Evolutionary conservation across 1,140 invertebrate species (phyloP).

Genomic region (Trinorchestia longiramus): DNA sequence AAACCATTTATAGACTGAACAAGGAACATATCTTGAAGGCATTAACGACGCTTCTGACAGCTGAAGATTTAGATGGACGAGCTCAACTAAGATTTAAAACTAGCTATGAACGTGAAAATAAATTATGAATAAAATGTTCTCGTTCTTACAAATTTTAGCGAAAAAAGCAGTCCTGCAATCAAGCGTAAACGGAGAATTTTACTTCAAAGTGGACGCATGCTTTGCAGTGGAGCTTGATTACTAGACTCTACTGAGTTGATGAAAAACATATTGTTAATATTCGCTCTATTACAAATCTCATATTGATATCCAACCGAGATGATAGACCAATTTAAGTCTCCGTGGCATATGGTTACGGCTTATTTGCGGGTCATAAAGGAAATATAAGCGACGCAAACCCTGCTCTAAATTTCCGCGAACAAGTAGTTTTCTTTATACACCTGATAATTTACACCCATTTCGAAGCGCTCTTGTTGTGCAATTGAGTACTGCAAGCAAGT

Average conservation of each 20-base stretch:
- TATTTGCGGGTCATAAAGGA: neutral
- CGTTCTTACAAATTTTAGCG: neutral
- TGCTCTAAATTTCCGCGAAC: neutral
- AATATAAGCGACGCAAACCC: neutral
- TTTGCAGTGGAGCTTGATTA: neutral
- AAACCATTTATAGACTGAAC: neutral
- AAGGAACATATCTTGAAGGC: neutral
- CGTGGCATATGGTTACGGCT: neutral
- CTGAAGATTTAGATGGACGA: neutral
- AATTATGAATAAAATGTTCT: neutral
- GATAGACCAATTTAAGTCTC: neutral
- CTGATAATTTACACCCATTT: conserved; percentile 1
- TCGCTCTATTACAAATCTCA: neutral
- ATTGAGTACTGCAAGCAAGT: neutral
- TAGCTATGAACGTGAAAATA: neutral
- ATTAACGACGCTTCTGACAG: neutral
- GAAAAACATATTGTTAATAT: neutral
- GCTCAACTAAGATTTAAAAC: neutral
- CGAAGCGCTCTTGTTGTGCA: neutral
- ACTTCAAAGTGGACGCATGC: neutral
- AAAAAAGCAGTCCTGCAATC: neutral
- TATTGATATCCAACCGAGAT: neutral
- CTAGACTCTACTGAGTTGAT: neutral
- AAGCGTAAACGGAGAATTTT: neutral
- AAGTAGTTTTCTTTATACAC: neutral